These are phyloP conservation scores for Apis cerana DNA, from an alignment of 1,140 invertebrate genomes.

Conservation along the genomic window DNA sequence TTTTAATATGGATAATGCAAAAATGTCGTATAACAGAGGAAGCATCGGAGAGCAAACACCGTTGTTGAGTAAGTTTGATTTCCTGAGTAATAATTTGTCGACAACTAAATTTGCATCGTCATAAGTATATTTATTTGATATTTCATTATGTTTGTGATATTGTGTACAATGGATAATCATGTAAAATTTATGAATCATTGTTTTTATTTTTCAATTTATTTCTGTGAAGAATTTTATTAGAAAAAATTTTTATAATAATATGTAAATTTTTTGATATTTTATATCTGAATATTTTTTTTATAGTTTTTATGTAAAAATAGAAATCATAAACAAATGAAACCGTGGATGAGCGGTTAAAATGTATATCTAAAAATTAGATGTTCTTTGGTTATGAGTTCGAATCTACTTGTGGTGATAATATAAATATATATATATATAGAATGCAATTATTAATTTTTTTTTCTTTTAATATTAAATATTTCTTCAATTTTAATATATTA, in stretches of 20 bases:
- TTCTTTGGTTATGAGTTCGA: slow-evolving; percentile 83
- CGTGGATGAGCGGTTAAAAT: slow-evolving; percentile 83
- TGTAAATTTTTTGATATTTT: neutral
- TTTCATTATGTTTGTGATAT: neutral
- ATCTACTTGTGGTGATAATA: slow-evolving; percentile 86
- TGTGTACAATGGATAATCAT: neutral
- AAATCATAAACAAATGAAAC: slow-evolving; percentile 32
- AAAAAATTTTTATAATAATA: neutral
- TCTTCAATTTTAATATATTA: neutral
- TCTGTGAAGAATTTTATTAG: no score
- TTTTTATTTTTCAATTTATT: neutral
- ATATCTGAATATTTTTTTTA: rapidly evolving
- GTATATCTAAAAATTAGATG: slow-evolving; percentile 84
- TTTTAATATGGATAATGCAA: slow-evolving; percentile 3
- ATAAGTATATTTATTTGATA: neutral
- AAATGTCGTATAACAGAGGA: slow-evolving; percentile 31
- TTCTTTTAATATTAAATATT: no score
- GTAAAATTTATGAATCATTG: neutral
- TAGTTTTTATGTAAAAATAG: neutral
- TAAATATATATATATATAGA: no score
- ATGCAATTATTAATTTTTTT: neutral
- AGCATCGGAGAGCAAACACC: slow-evolving; percentile 45
- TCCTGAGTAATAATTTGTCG: neutral
- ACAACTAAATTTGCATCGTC: neutral
- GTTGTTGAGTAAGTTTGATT: slow-evolving; percentile 59